phyloP scores from a whole-genome alignment of 2,797 vertebrate species.

The Sebastes alutus region DNA sequence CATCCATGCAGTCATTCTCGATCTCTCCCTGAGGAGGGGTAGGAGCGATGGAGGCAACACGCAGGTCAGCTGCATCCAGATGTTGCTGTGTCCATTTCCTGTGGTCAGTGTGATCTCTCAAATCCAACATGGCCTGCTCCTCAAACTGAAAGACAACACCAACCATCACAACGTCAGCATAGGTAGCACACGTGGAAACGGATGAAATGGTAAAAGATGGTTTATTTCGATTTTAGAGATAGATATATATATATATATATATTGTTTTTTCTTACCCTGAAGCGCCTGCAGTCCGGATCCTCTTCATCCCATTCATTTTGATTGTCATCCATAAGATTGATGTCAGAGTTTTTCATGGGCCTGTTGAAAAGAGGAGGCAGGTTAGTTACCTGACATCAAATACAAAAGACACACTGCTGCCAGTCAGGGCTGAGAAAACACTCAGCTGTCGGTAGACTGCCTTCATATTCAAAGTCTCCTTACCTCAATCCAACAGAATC shows the following conservation, averaged over 20 bases:
- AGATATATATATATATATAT: not conserved
- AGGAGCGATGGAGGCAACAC: constrained; percentile 92
- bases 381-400: constrained; percentile 3
- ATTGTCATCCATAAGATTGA: constrained; percentile 96
- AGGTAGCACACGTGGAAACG: not conserved
- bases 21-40: constrained; percentile 97
- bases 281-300: constrained; percentile 92
- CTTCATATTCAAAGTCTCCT: constrained; percentile 58
- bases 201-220: not conserved
- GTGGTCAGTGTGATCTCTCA: constrained; percentile 92
- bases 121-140: constrained; percentile 92
- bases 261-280: constrained; percentile 84
- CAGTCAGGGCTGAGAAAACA: not conserved
- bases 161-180: not conserved
- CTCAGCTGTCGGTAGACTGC: not conserved
- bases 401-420: not conserved
- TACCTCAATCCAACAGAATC: constrained; percentile 97
- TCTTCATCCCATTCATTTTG: constrained; percentile 98
- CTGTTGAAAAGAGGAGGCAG: constrained; percentile 45
- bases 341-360: constrained; percentile 92
- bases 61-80: constrained; percentile 95
- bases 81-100: constrained; percentile 99
- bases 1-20: constrained; percentile 96
- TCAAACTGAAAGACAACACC: constrained; percentile 86
- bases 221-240: not conserved